phyloP scores from a whole-genome alignment of 1,140 invertebrate species.

The Trichoplusia ni region DNA sequence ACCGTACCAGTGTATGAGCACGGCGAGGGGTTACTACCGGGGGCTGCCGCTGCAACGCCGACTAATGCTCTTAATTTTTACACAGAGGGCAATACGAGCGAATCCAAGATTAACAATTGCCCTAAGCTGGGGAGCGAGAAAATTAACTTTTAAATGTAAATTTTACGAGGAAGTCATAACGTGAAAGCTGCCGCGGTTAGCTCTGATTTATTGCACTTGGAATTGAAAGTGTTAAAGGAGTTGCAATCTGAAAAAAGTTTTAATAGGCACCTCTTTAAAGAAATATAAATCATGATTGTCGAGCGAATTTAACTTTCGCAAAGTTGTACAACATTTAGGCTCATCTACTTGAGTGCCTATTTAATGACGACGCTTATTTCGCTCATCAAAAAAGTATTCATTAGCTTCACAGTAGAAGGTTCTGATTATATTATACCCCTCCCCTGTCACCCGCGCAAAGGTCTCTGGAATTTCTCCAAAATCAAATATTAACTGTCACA shows the following conservation, averaged over 20 bases:
- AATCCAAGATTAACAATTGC: slow-evolving; percentile 76
- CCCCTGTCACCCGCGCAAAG: not conserved
- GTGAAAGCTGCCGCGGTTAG: slow-evolving; percentile 77
- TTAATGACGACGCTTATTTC: slow-evolving; percentile 70
- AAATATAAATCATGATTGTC: slow-evolving; percentile 75
- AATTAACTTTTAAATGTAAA: slow-evolving; percentile 81
- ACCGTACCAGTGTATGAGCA: slow-evolving; percentile 11
- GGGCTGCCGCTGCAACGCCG: slow-evolving; percentile 31
- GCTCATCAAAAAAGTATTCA: slow-evolving; percentile 65
- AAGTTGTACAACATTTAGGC: slow-evolving; percentile 70
- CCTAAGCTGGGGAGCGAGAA: slow-evolving; percentile 65
- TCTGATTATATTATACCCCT: slow-evolving; percentile 11
- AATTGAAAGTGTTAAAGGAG: slow-evolving; percentile 80
- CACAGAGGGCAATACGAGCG: slow-evolving; percentile 41
- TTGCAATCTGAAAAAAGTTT: slow-evolving; percentile 80
- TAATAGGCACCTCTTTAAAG: slow-evolving; percentile 79
- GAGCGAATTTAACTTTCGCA: slow-evolving; percentile 64
- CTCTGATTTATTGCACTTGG: slow-evolving; percentile 77
- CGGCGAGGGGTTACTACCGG: slow-evolving; percentile 4
- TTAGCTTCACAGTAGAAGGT: slow-evolving; percentile 34
- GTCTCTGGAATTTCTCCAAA: not conserved
- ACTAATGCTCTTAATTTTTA: slow-evolving; percentile 55
- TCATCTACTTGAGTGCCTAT: slow-evolving; percentile 65
- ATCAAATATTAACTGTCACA: not conserved
- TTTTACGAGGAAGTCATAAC: slow-evolving; percentile 80